Percentiles rank a stretch among this genome's conserved stretches.
Evolutionary conservation across 2,113 vertebrate species (phyloP).

Genomic region (Larimichthys polyactis): DNA sequence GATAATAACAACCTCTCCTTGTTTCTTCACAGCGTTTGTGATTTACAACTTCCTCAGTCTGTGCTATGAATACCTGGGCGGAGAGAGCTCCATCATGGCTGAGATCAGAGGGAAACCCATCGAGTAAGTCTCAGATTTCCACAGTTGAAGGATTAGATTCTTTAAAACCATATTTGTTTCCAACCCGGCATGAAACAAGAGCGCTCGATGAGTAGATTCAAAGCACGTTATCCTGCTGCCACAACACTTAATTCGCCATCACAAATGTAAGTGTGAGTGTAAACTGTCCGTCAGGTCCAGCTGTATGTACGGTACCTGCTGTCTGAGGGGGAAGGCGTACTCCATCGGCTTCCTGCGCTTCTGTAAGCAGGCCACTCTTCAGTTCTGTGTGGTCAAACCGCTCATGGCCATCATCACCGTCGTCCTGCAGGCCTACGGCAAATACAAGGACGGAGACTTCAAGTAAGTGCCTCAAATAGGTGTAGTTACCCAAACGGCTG

Average conservation of each 20-base stretch:
- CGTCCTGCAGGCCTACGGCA: slow-evolving; percentile 94
- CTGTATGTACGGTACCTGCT: slow-evolving; percentile 96
- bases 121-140: slow-evolving; percentile 80
- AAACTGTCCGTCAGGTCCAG: slow-evolving; percentile 87
- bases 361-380: slow-evolving; percentile 98
- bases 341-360: slow-evolving; percentile 97
- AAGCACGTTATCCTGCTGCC: neutral
- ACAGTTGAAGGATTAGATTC: neutral
- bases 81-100: slow-evolving; percentile 97
- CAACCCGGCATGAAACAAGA: neutral
- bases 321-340: slow-evolving; percentile 95
- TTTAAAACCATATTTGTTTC: neutral
- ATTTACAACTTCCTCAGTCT: slow-evolving; percentile 98
- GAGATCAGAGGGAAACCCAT: slow-evolving; percentile 95
- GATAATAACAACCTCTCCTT: neutral
- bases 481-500: neutral
- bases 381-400: slow-evolving; percentile 99
- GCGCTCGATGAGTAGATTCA: no score
- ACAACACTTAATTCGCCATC: neutral
- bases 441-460: slow-evolving; percentile 97
- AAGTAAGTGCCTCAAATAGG: slow-evolving; percentile 85
- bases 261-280: neutral
- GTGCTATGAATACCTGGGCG: slow-evolving; percentile 96
- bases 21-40: slow-evolving; percentile 88
- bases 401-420: slow-evolving; percentile 96